A percentile compares a stretch with the other conserved stretches of the same genome.
phyloP scores from a whole-genome alignment of 2,888 invertebrate species.

The Cosmorhoe ocellata region DNA sequence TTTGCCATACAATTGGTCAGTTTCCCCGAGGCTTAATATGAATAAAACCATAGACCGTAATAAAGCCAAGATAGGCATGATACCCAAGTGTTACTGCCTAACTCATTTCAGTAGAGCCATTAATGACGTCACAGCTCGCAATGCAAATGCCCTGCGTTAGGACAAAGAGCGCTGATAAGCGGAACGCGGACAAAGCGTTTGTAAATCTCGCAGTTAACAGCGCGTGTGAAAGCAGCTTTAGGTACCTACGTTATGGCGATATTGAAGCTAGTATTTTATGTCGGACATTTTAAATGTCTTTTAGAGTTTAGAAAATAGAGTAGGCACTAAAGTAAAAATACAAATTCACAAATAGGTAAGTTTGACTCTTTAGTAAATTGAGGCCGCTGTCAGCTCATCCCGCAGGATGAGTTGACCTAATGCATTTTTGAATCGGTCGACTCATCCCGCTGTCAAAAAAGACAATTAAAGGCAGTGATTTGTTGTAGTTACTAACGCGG shows the following conservation, averaged over 20 bases:
- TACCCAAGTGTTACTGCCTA: conserved; percentile 1
- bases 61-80: conserved; percentile 3
- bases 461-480: no score
- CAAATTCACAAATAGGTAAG: no score
- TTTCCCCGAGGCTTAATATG: neutral
- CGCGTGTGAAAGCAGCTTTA: conserved; percentile 15
- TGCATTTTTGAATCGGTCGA: no score
- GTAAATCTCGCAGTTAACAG: conserved; percentile 15
- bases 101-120: conserved; percentile 11
- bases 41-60: conserved; percentile 1
- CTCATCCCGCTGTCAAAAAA: no score
- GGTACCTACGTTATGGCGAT: neutral
- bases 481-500: no score
- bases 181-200: conserved; percentile 13
- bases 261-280: conserved; percentile 1
- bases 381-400: no score
- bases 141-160: conserved; percentile 12
- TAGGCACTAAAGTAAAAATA: no score
- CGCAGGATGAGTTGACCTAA: no score
- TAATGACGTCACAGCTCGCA: conserved; percentile 17
- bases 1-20: neutral
- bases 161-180: conserved; percentile 20
- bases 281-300: no score
- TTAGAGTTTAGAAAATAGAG: neutral
- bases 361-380: no score